A percentile compares a stretch with the other conserved stretches of the same genome.
Conservation (phyloP, 2,888 invertebrate species). For the Dasypogon diadema region DNA sequence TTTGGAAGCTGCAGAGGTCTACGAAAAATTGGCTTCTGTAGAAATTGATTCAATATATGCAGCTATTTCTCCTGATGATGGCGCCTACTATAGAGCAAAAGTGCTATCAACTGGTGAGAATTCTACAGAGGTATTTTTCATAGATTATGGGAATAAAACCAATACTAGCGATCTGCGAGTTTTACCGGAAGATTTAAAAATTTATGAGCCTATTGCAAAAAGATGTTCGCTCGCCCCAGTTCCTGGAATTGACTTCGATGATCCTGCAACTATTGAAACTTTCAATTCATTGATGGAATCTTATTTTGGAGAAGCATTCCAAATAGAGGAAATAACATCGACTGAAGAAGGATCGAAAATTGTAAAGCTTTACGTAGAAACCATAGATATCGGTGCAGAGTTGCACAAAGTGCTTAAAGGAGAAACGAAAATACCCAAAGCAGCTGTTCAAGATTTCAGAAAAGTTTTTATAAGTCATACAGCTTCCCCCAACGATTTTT, state of each 20-base stretch:
- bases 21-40: slow-evolving; percentile 52
- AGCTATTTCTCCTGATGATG: slow-evolving; percentile 84
- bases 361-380: slow-evolving; percentile 73
- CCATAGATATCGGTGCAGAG: slow-evolving; percentile 70
- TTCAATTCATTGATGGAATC: slow-evolving; percentile 69
- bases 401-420: slow-evolving; percentile 61
- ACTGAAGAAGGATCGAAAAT: slow-evolving; percentile 72
- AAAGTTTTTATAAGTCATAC: slow-evolving; percentile 77
- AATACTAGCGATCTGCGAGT: slow-evolving; percentile 72
- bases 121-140: slow-evolving; percentile 77
- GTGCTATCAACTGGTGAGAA: slow-evolving; percentile 81
- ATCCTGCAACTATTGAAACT: slow-evolving; percentile 60
- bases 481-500: slow-evolving; percentile 79
- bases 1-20: slow-evolving; percentile 61
- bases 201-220: slow-evolving; percentile 59
- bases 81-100: slow-evolving; percentile 89
- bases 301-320: slow-evolving; percentile 73
- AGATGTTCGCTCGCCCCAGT: slow-evolving; percentile 61
- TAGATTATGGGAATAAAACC: slow-evolving; percentile 77
- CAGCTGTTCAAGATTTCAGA: slow-evolving; percentile 64
- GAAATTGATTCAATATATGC: slow-evolving; percentile 70
- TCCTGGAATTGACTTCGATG: slow-evolving; percentile 58
- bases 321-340: slow-evolving; percentile 72
- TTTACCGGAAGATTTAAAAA: slow-evolving; percentile 73
- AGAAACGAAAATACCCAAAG: neutral